These are phyloP conservation scores for Anisognathus igniventris DNA, from an alignment of 2,797 vertebrate species.

Conservation along the genomic window DNA sequence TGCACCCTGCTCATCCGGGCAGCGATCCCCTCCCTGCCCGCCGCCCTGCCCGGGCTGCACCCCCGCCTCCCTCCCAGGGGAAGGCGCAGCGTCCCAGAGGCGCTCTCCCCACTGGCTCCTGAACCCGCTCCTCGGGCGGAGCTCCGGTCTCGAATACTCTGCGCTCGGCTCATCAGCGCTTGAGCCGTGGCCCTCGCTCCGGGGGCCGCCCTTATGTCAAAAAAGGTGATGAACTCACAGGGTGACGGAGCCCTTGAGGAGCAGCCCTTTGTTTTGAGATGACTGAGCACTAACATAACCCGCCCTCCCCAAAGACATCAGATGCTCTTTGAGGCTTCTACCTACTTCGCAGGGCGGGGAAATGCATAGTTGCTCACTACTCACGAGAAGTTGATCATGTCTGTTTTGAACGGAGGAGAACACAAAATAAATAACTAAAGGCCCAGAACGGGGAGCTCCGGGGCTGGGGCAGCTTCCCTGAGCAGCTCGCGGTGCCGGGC, in stretches of 20 bases:
- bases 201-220: neutral
- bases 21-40: neutral
- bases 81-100: neutral
- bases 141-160: neutral
- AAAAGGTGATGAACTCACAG: neutral
- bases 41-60: neutral
- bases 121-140: neutral
- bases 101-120: neutral
- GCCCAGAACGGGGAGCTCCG: neutral
- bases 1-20: neutral
- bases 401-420: neutral
- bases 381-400: neutral
- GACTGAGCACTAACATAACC: neutral
- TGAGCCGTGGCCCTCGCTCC: neutral
- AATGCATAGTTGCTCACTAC: neutral
- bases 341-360: neutral
- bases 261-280: neutral
- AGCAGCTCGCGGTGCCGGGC: neutral
- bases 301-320: neutral
- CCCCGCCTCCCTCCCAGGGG: neutral
- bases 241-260: neutral
- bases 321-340: neutral
- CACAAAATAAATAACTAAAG: neutral
- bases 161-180: neutral
- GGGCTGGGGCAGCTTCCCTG: neutral